These are phyloP conservation scores for Mesorhabditis spiculigera DNA, from an alignment of 2,888 invertebrate genomes.

Conservation along the genomic window DNA sequence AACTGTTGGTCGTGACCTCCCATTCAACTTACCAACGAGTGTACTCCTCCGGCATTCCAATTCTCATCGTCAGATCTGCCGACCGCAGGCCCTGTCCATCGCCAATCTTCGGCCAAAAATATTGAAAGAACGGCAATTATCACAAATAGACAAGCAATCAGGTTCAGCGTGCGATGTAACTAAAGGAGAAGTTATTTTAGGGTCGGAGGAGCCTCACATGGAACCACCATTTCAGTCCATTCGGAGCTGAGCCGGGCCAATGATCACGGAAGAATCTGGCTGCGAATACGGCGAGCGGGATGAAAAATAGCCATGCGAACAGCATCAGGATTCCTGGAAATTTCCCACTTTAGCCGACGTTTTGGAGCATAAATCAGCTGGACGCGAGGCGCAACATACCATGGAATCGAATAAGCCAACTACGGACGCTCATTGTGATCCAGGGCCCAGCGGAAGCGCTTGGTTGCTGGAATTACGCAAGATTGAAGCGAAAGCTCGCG, in stretches of 20 bases:
- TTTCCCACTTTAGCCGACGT: not conserved
- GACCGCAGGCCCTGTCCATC: conserved; percentile 18
- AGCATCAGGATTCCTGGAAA: conserved; percentile 19
- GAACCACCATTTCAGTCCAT: conserved; percentile 22
- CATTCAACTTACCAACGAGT: conserved; percentile 17
- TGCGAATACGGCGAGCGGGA: conserved; percentile 14
- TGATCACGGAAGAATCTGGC: conserved; percentile 20
- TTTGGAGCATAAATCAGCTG: not conserved
- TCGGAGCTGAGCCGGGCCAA: conserved; percentile 16
- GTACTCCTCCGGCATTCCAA: conserved; percentile 15
- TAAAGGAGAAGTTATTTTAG: conserved; percentile 10
- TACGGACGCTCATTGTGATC: no score
- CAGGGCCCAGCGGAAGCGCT: no score
- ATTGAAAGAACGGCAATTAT: conserved; percentile 13
- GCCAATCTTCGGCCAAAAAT: conserved; percentile 19
- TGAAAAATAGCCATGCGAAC: conserved; percentile 17
- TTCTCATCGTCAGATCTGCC: conserved; percentile 7
- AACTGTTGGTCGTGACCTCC: not conserved
- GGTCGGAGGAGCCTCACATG: conserved; percentile 15
- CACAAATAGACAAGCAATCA: conserved; percentile 12
- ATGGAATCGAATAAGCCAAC: no score
- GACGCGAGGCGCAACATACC: no score
- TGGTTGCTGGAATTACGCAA: no score
- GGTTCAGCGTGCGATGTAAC: conserved; percentile 21
- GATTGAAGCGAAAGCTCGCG: no score